A percentile compares a stretch with the other conserved stretches of the same genome.
These are phyloP conservation scores for Notarius lentiginosus DNA, from an alignment of 2,113 vertebrate genomes.

Conservation along the genomic window DNA sequence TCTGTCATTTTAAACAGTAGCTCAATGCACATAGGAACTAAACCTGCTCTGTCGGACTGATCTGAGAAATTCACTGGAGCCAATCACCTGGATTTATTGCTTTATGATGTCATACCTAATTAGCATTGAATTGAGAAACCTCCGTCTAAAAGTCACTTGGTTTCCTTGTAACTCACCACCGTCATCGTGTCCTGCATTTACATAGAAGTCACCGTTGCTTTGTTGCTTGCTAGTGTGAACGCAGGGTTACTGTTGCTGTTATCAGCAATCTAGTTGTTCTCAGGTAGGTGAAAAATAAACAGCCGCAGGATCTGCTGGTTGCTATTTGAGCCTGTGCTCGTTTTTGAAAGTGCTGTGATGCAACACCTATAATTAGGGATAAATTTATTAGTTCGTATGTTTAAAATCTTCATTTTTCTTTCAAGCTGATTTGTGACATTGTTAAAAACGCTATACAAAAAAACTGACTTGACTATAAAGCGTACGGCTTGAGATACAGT, in stretches of 20 bases:
- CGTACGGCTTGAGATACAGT: not conserved
- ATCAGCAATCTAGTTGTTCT: not conserved
- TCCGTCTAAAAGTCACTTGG: not conserved
- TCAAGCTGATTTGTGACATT: no score
- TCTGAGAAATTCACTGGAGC: not conserved
- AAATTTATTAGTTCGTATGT: no score
- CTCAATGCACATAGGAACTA: not conserved
- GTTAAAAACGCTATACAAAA: no score
- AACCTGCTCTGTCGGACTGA: not conserved
- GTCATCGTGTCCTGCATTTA: not conserved
- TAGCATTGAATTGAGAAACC: not conserved
- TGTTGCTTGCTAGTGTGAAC: not conserved
- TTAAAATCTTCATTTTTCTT: no score
- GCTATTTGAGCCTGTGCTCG: not conserved
- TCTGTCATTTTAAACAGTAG: not conserved
- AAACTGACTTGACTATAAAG: not conserved
- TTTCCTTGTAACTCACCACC: not conserved
- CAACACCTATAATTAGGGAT: not conserved
- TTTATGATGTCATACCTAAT: not conserved
- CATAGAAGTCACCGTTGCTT: not conserved
- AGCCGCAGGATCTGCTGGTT: not conserved
- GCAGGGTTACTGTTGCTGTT: not conserved
- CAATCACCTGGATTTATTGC: not conserved
- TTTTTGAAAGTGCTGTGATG: not conserved
- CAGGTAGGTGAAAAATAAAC: not conserved